A percentile compares a stretch with the other conserved stretches of the same genome.
Evolutionary conservation across 2,113 vertebrate genomes (phyloP).

Genomic region (Chaenogobius annularis): DNA sequence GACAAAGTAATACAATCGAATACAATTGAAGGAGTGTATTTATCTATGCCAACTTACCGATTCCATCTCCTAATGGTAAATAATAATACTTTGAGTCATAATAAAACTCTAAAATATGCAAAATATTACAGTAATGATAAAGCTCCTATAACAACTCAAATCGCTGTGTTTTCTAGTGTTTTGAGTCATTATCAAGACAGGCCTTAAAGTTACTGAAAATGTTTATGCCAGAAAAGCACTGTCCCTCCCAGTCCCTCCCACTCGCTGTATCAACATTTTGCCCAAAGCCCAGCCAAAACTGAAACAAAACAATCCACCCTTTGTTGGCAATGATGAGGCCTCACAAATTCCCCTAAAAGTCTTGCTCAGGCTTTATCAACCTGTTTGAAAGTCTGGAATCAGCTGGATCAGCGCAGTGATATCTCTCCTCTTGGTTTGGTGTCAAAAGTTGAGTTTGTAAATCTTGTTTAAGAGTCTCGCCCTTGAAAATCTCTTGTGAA

Average conservation of each 20-base stretch:
- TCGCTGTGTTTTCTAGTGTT: neutral
- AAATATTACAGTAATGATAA: too few species aligned
- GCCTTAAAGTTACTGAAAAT: constrained; percentile 38
- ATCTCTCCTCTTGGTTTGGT: constrained; percentile 14
- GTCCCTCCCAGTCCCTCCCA: constrained; percentile 48
- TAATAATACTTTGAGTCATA: too few species aligned
- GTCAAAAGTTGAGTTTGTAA: constrained; percentile 21
- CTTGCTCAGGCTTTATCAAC: neutral
- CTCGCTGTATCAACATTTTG: constrained; percentile 30
- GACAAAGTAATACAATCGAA: too few species aligned
- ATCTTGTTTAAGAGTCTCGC: constrained; percentile 22
- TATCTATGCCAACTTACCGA: too few species aligned
- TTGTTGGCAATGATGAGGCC: constrained; percentile 22
- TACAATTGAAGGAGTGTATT: too few species aligned
- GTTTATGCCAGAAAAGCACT: constrained; percentile 47
- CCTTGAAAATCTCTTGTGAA: constrained; percentile 41
- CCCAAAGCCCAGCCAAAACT: constrained; percentile 18
- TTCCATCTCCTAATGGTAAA: too few species aligned
- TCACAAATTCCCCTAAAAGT: neutral
- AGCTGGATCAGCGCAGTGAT: constrained; percentile 28
- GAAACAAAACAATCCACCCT: constrained; percentile 30
- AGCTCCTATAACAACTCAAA: neutral
- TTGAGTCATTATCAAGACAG: constrained; percentile 22
- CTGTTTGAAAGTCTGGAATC: neutral
- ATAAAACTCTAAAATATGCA: too few species aligned